Evolutionary conservation across 2,888 invertebrate genomes (phyloP).

Genomic region (Petrophora chlorosata): DNA sequence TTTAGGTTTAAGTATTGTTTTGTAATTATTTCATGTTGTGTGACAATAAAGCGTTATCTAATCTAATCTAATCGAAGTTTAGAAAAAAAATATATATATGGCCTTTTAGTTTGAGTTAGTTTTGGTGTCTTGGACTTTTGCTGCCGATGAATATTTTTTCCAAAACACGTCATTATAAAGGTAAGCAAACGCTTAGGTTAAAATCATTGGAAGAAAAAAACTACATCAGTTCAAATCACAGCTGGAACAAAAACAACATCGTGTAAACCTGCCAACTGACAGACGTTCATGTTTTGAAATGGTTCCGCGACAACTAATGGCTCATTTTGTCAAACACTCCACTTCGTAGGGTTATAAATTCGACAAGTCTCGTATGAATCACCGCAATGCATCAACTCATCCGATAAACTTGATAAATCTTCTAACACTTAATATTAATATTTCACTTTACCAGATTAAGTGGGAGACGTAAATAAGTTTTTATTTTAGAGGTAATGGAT

Average conservation of each 20-base stretch:
- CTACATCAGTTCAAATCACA: not conserved
- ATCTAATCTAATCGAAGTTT: no score
- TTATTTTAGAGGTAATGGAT: conserved; percentile 33
- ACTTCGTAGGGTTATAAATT: conserved; percentile 40
- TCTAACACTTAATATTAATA: conserved; percentile 64
- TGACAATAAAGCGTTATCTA: no score
- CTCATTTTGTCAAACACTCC: conserved; percentile 68
- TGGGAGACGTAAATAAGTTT: conserved; percentile 56
- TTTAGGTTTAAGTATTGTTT: no score
- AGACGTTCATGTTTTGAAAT: conserved; percentile 61
- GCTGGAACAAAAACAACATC: conserved; percentile 33
- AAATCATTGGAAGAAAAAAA: no score
- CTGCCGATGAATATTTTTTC: no score
- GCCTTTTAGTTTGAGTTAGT: no score
- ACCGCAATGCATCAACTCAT: conserved; percentile 67
- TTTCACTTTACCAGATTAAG: conserved; percentile 68
- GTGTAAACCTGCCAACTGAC: conserved; percentile 50
- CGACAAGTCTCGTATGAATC: conserved; percentile 55
- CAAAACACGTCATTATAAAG: no score
- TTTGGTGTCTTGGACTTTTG: no score
- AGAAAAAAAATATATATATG: no score
- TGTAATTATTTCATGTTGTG: no score
- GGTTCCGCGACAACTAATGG: conserved; percentile 66
- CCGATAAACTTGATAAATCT: conserved; percentile 67
- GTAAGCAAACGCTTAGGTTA: no score